These are phyloP conservation scores for Phoebastria nigripes DNA, from an alignment of 2,797 vertebrate genomes.

Conservation along the genomic window DNA sequence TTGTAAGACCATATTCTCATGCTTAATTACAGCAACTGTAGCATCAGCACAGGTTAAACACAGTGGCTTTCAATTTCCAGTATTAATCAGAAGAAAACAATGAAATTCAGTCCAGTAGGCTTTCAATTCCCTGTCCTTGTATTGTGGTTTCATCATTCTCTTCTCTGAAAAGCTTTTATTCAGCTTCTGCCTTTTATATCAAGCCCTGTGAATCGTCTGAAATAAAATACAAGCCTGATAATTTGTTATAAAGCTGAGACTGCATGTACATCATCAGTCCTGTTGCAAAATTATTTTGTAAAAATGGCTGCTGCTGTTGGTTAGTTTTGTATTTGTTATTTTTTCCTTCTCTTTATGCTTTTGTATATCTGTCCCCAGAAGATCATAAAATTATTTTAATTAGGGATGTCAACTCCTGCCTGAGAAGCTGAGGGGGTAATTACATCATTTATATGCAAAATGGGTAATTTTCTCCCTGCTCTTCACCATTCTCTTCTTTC, in stretches of 20 bases:
- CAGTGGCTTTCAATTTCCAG: slow-evolving; percentile 26
- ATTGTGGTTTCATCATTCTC: slow-evolving; percentile 28
- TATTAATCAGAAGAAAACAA: slow-evolving; percentile 51
- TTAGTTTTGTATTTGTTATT: slow-evolving; percentile 43
- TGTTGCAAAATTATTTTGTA: slow-evolving; percentile 52
- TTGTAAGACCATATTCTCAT: slow-evolving; percentile 41
- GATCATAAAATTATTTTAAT: slow-evolving; percentile 75
- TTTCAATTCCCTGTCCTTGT: slow-evolving; percentile 15
- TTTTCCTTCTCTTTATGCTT: slow-evolving; percentile 53
- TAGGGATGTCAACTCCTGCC: slow-evolving; percentile 70
- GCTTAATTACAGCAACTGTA: slow-evolving; percentile 50
- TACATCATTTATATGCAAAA: slow-evolving; percentile 74
- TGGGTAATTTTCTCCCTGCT: slow-evolving; percentile 61
- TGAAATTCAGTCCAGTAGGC: slow-evolving; percentile 1
- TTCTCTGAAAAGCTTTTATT: slow-evolving; percentile 36
- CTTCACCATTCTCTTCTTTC: slow-evolving; percentile 57
- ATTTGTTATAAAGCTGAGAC: slow-evolving; percentile 53
- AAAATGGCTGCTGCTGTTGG: slow-evolving; percentile 18
- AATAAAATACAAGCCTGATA: slow-evolving; percentile 17
- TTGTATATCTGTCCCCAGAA: slow-evolving; percentile 60
- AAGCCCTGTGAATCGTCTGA: slow-evolving; percentile 18
- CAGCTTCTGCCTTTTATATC: slow-evolving; percentile 46
- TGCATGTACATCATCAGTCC: slow-evolving; percentile 31
- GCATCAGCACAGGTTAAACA: slow-evolving; percentile 1
- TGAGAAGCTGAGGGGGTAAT: slow-evolving; percentile 72